These are phyloP conservation scores for Pollenia amentaria DNA, from an alignment of 2,888 invertebrate species.

Conservation along the genomic window DNA sequence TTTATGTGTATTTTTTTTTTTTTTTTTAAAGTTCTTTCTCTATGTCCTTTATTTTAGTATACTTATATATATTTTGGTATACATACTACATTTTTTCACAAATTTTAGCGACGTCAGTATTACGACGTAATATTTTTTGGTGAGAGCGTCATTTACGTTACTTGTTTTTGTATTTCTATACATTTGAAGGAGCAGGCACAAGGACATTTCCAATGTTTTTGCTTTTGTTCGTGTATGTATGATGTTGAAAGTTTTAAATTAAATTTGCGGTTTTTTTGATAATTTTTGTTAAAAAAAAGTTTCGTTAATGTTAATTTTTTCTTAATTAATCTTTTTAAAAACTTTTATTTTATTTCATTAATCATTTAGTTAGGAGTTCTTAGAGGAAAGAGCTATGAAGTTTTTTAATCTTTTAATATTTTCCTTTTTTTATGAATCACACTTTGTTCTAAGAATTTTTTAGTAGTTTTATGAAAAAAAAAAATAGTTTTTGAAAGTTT, in stretches of 20 bases:
- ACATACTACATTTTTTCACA: slow-evolving; percentile 46
- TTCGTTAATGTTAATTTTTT: too few relatives aligned
- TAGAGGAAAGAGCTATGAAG: too few relatives aligned
- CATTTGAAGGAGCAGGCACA: slow-evolving; percentile 61
- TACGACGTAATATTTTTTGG: slow-evolving; percentile 61
- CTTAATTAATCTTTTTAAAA: too few relatives aligned
- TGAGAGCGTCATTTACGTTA: slow-evolving; percentile 35
- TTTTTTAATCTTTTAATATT: too few relatives aligned
- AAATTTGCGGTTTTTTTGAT: not conserved
- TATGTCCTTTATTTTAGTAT: slow-evolving; percentile 18
- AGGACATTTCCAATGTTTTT: slow-evolving; percentile 67
- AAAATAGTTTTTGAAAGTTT: too few relatives aligned
- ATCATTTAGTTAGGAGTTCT: too few relatives aligned
- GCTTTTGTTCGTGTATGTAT: slow-evolving; percentile 6
- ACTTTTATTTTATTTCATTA: too few relatives aligned
- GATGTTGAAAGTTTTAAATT: slow-evolving; percentile 5
- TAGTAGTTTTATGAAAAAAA: too few relatives aligned
- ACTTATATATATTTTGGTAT: slow-evolving; percentile 42
- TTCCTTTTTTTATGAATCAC: too few relatives aligned
- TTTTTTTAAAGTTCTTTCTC: slow-evolving; percentile 23
- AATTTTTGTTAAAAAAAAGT: slow-evolving; percentile 26
- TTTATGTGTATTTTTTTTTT: not conserved
- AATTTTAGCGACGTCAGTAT: slow-evolving; percentile 69
- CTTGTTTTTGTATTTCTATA: not conserved
- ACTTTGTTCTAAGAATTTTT: too few relatives aligned